Conservation (phyloP, 1,140 invertebrate species). For the Melanaphis sacchari region DNA sequence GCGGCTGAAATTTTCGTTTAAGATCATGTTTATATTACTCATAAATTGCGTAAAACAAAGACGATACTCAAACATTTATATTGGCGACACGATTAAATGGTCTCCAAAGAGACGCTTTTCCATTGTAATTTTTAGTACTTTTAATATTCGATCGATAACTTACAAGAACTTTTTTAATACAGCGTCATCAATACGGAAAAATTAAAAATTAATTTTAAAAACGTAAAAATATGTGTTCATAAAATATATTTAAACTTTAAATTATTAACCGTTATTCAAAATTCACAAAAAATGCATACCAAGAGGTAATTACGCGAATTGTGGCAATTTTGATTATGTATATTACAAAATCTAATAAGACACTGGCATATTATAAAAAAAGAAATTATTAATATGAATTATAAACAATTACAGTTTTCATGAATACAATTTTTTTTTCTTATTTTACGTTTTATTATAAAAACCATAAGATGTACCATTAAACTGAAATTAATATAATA, state of each 20-base stretch:
- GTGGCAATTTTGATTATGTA: no score
- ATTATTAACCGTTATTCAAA: not conserved
- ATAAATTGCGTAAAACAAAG: not conserved
- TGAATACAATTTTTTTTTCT: no score
- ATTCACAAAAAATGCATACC: no score
- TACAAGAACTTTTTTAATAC: not conserved
- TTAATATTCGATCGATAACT: slow-evolving; percentile 8
- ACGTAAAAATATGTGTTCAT: not conserved
- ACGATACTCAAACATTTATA: slow-evolving; percentile 9
- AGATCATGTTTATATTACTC: not conserved
- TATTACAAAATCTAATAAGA: no score
- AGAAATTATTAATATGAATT: no score
- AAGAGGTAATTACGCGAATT: no score
- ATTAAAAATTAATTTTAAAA: not conserved
- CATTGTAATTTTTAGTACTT: not conserved
- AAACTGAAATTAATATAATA: no score
- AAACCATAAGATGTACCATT: no score
- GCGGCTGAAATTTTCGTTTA: not conserved
- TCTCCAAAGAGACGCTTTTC: not conserved
- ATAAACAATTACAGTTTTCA: no score
- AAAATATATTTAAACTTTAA: not conserved
- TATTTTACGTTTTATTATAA: no score
- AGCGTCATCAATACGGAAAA: not conserved
- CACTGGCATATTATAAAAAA: no score
- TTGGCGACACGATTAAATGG: slow-evolving; percentile 10